Evolutionary conservation across 2,888 invertebrate genomes (phyloP), one percentile per base, ranked within the genome.

Genomic region (Pachydiplax longipennis): DNA sequence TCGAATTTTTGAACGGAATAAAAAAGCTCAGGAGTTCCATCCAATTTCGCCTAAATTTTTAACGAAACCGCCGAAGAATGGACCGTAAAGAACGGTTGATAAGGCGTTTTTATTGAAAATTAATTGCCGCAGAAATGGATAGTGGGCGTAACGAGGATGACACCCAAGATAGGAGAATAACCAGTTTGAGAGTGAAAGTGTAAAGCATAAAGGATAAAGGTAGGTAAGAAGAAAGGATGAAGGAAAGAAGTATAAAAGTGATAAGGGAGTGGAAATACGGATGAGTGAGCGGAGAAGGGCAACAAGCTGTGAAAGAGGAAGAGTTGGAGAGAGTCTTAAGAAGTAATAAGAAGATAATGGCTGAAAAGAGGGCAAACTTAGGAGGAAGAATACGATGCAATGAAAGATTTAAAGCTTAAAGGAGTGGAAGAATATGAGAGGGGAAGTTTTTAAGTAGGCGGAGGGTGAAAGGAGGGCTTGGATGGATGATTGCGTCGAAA

Each of bases 391-490:
- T 82, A 82, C 48, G n/a, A 48, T 82, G 82, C 82, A 82, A 82
- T 82, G 82, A 82, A 82, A 82, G 48, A 82, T 82, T 82, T 82
- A 82, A 82, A 82, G 82, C 48, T 82, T 48, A 81, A 81, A 81
- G 81, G 44, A 81, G 8, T 40, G 48, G 82, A 53, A 25, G 44
- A 48, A 82, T 48, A 82, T 82, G 48, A 0, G 82, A 81, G 48
- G 82, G 31, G 48, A 48, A 82, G 82, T 82, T 82, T 82, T 53
- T n/a, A 53, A 82, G 82, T 82, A 44, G 53, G 10, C n/a, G 25
- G 13, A 25, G 4, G 15, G 22, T 31, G 44, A 15, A 13, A 25
- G 44, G 25, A 3, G 82, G 53, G n/a, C 37, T 4, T 18, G 81
- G 40, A 44, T 15, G 40, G 44, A 40, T 5, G 6, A 22, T 10